phyloP scores from a whole-genome alignment of 2,113 vertebrate species.

The Leptocoma aspasia region DNA sequence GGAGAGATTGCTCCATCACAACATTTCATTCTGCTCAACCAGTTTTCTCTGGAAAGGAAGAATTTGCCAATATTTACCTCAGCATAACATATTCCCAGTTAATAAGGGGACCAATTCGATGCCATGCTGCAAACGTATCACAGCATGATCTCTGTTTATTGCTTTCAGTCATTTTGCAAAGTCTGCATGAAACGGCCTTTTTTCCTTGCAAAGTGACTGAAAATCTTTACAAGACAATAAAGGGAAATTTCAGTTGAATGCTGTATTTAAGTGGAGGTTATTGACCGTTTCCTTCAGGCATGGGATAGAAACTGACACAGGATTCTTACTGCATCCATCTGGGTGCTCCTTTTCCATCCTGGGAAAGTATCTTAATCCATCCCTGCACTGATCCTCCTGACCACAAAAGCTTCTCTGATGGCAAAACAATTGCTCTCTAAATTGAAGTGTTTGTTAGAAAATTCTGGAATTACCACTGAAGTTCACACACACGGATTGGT shows the following conservation, averaged over 20 bases:
- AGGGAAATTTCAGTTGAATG: neutral
- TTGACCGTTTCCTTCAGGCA: neutral
- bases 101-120: neutral
- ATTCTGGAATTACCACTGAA: neutral
- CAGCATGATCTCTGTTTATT: neutral
- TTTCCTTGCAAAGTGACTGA: neutral
- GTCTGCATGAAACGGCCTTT: neutral
- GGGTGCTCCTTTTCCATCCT: neutral
- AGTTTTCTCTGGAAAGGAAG: neutral
- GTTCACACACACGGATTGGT: neutral
- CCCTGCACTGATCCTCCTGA: neutral
- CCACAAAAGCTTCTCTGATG: neutral
- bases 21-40: neutral
- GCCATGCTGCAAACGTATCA: fast-evolving
- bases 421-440: neutral
- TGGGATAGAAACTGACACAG: neutral
- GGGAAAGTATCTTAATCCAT: neutral
- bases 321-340: neutral
- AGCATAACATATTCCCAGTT: neutral
- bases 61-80: neutral
- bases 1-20: neutral
- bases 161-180: neutral
- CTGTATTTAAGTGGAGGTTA: neutral
- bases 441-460: neutral
- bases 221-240: neutral